Evolutionary conservation across 2,888 invertebrate genomes (phyloP), one percentile per base, ranked within the genome.

Genomic region (Brenthis ino): DNA sequence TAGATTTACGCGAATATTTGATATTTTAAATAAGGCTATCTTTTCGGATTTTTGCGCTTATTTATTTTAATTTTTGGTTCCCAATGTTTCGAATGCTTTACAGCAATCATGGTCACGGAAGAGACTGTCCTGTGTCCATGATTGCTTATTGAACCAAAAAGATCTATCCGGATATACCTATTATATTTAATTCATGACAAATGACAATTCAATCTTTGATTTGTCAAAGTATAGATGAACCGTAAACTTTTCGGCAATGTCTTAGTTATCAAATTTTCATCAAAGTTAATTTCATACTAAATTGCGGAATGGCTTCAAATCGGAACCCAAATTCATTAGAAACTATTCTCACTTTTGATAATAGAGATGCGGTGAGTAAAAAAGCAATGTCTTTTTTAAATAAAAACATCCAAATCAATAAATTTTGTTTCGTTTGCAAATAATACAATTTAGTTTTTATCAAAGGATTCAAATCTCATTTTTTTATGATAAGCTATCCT

Each of bases 271-370:
- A 55, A 28, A 55, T 64, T 43, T 55, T 54, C 5, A 3, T 14
- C 24, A 48, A 12, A 12, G 55, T 69, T 13, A 5, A 33, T 61
- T 67, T 64, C n/a, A 53, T 64, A 65, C 28, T 13, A 73, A 55
- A 64, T 60, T 57, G 11, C 6, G 65, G 48, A 24, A 75, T 75
- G 74, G 64, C 72, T 58, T 65, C 56, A 28, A 66, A 56, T 16
- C 65, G 65, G 65, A 67, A 57, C 66, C 63, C 67, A 68, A 72
- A 76, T 72, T 91, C 91, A 12, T 70, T 85, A 70, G 88, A 89
- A 75, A 90, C 90, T 28, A 90, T 91, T 68, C 84, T 90, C 51
- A 86, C 85, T 50, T 85, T 80, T 70, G 85, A 87, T 71, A 88
- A 87, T 68, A 81, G 79, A 79, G 87, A 89, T 73, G 75, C 76